Evolutionary conservation across 1,140 invertebrate species (phyloP), one percentile per base, ranked within the genome.

Genomic region (Drosophila baimaii): DNA sequence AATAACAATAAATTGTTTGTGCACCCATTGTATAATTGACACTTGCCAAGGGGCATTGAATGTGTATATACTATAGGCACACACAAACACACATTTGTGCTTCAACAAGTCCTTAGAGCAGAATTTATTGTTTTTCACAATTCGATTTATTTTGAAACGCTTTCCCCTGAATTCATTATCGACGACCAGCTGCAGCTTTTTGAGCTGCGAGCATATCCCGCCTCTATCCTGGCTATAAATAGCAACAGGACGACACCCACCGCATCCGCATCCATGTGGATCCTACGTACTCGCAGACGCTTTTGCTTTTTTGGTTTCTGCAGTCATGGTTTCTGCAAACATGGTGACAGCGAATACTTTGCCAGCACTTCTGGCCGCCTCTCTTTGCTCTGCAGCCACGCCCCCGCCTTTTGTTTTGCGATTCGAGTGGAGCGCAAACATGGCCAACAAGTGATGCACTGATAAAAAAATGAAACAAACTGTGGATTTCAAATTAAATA

Each of bases 311-410:
- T 62, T 69, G 61, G 65, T 69, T 69, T 66, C 65, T 43, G 46
- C 65, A 69, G 61, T 69, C 65, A 69, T 69, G 63, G 72, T 73
- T 69, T 63, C 61, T 33, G 66, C 59, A 52, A 75, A 86, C 80
- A 86, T 75, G 78, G 73, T 81, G 75, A 82, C 75, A 86, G 69
- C 64, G 55, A 55, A 79, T 83, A 62, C 75, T 73, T 49, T 64
- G 44, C 49, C 44, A 69, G 56, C 47, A 62, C 47, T 35, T 31
- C 13, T 15, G 51, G 10, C 23, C 46, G 15, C 54, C 37, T 52
- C 31, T 25, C 47, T 44, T 65, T 63, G 41, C 56, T 71, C 15
- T 21, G 61, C 15, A 17, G 61, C 54, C 51, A 59, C 46, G 61
- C 54, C 71, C 27, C 39, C 46, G 25, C 37, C 29, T 52, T 54